phyloP scores from a whole-genome alignment of 2,113 vertebrate species.

The Odontophorus gujanensis region DNA sequence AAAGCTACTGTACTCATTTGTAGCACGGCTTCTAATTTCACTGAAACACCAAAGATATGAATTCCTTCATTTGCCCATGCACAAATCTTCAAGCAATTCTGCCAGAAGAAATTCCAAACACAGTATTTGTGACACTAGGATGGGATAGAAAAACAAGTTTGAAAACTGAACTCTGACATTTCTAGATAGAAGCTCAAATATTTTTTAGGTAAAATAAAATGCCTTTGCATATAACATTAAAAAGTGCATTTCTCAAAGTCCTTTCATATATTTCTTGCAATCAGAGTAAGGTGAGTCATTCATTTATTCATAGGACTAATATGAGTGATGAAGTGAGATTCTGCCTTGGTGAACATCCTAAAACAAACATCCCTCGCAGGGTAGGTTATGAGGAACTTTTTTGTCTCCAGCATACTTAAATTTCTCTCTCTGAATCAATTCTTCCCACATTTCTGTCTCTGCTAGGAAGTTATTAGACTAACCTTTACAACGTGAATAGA shows the following conservation, averaged over 20 bases:
- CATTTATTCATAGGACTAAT: background rate
- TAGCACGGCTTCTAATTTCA: background rate
- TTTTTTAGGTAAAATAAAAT: background rate
- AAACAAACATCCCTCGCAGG: background rate
- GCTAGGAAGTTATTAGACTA: background rate
- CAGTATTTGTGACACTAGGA: background rate
- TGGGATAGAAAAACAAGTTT: background rate
- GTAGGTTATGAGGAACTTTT: background rate
- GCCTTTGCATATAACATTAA: background rate
- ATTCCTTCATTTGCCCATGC: background rate
- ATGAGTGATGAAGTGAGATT: background rate
- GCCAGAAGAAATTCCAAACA: background rate
- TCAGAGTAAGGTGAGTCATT: constrained; percentile 18
- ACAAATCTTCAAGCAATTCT: background rate
- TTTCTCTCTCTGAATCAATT: constrained; percentile 12
- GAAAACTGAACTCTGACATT: background rate
- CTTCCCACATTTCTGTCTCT: constrained; percentile 3
- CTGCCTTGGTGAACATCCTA: background rate
- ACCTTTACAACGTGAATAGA: background rate
- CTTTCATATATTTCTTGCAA: background rate
- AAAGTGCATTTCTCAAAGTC: background rate
- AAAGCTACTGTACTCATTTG: background rate
- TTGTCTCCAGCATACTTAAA: background rate
- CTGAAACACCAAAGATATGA: background rate
- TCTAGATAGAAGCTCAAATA: background rate